phyloP scores from a whole-genome alignment of 2,797 vertebrate genomes.

The Kryptopterus vitreolus region DNA sequence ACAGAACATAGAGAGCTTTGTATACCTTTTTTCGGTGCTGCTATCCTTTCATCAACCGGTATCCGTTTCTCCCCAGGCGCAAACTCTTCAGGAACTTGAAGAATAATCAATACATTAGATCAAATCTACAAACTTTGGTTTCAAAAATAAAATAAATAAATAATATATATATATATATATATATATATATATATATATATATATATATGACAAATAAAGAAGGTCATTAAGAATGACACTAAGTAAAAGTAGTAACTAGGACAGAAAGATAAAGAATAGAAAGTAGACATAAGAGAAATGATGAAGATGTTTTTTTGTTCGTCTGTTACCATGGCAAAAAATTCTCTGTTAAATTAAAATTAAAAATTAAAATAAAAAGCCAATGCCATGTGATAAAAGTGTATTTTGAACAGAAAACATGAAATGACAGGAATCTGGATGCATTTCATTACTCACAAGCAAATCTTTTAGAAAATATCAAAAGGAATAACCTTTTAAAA shows the following conservation, averaged over 20 bases:
- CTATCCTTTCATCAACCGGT: conserved; percentile 57
- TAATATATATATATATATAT: background rate
- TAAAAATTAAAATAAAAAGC: too few relatives aligned
- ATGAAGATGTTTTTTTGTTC: background rate
- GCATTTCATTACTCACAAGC: background rate
- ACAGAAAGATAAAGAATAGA: background rate
- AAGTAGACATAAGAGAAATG: conserved; percentile 15
- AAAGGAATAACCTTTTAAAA: background rate
- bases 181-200: background rate
- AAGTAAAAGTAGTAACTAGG: background rate
- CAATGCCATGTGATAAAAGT: background rate
- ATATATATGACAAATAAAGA: background rate
- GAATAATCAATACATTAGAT: conserved; percentile 59
- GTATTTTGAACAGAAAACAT: background rate
- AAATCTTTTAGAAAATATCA: background rate
- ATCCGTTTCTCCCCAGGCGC: conserved; percentile 57
- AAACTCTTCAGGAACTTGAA: conserved; percentile 66
- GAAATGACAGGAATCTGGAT: background rate
- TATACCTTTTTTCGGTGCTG: conserved; percentile 69
- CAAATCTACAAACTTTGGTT: conserved; percentile 11
- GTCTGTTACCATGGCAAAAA: background rate
- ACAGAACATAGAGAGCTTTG: conserved; percentile 37
- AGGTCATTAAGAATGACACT: background rate
- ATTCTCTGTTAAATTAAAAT: too few relatives aligned
- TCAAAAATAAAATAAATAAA: conserved; percentile 4